Conservation (phyloP, 2,113 vertebrate species). For the Thinocorus orbignyianus region DNA sequence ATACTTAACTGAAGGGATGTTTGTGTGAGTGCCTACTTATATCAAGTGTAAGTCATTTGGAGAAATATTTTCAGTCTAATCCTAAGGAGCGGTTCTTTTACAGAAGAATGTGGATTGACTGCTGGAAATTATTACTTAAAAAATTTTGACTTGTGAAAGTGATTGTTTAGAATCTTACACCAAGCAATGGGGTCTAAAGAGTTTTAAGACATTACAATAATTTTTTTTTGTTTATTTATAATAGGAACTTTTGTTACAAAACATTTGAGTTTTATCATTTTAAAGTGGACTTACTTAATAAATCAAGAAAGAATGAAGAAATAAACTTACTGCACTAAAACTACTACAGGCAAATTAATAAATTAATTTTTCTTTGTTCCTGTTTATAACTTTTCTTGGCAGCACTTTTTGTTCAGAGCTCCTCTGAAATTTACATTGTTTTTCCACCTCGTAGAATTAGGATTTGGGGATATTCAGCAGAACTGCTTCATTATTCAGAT, state of each 20-base stretch:
- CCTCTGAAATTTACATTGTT: not conserved
- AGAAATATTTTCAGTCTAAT: not conserved
- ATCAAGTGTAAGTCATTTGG: not conserved
- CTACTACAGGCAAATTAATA: not conserved
- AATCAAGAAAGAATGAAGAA: not conserved
- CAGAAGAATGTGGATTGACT: not conserved
- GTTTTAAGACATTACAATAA: not conserved
- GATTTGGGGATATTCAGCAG: not conserved
- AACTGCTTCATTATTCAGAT: not conserved
- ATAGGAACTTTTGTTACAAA: not conserved
- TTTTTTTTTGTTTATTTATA: not conserved
- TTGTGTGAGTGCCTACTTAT: not conserved
- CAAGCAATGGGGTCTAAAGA: not conserved
- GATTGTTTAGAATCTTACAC: not conserved
- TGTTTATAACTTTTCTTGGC: not conserved
- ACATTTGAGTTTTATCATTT: not conserved
- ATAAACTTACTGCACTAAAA: not conserved
- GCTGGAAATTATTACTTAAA: not conserved
- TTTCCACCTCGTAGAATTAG: not conserved
- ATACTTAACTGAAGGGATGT: not conserved
- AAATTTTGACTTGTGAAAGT: not conserved
- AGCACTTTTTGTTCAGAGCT: not conserved
- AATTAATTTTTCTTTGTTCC: not conserved
- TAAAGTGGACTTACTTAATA: not conserved
- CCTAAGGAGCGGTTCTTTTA: accelerated